A percentile compares a stretch with the other conserved stretches of the same genome.
phyloP scores from a whole-genome alignment of 64 coral and sea anemone species.

The Trachythela sp. region DNA sequence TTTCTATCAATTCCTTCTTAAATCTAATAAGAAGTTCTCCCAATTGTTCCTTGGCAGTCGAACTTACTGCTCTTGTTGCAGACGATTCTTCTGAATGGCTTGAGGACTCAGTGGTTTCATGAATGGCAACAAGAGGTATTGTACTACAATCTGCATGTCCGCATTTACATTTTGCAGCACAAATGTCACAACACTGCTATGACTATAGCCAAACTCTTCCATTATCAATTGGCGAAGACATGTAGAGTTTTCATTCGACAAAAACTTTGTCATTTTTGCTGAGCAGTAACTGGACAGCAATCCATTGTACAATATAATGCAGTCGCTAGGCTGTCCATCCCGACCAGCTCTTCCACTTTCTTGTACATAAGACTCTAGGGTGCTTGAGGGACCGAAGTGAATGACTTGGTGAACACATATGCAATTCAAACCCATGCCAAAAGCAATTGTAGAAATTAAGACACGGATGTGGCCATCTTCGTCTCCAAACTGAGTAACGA shows the following conservation, averaged over 20 bases:
- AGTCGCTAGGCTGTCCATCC: not conserved
- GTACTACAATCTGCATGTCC: not conserved
- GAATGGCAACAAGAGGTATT: not conserved
- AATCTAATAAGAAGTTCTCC: not conserved
- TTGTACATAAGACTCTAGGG: not conserved
- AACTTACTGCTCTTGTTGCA: not conserved
- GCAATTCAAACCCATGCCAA: conserved; percentile 17
- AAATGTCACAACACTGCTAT: conserved; percentile 5
- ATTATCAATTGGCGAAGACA: not conserved
- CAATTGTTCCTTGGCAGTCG: not conserved
- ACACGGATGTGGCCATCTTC: not conserved
- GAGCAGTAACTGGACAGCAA: not conserved
- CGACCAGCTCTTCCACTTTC: not conserved
- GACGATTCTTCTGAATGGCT: not conserved
- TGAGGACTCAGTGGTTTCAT: not conserved
- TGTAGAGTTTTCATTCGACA: not conserved
- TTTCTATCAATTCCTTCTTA: conserved; percentile 8
- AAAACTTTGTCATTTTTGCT: not conserved
- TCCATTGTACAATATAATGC: not conserved
- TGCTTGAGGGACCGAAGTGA: not conserved
- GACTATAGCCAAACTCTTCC: conserved; percentile 16
- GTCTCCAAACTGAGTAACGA: not conserved
- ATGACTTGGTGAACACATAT: not conserved
- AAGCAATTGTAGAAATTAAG: not conserved
- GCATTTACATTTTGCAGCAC: conserved; percentile 5